Percentiles rank a stretch among this genome's conserved stretches.
phyloP scores from a whole-genome alignment of 2,113 vertebrate species.

The Prietella phreatophila region DNA sequence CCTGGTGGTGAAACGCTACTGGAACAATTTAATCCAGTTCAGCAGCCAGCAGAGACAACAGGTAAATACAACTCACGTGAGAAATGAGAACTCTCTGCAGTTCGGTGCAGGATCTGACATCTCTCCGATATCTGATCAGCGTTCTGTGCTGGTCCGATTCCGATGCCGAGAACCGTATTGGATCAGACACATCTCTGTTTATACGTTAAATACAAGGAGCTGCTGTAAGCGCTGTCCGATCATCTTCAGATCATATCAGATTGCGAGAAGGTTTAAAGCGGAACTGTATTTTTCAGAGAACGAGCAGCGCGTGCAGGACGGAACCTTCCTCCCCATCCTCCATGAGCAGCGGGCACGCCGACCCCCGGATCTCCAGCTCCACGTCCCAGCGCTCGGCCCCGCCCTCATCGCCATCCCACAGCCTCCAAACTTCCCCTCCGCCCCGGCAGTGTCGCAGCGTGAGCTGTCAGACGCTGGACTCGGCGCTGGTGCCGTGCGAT shows the following conservation, averaged over 20 bases:
- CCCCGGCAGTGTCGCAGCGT: constrained; percentile 46
- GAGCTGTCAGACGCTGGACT: constrained; percentile 70
- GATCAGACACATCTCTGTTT: too few species aligned
- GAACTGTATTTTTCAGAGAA: constrained; percentile 33
- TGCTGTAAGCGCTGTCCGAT: too few species aligned
- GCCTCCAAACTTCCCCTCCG: background rate
- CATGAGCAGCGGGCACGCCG: background rate
- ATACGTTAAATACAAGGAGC: too few species aligned
- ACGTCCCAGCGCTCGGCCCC: background rate
- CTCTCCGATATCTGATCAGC: too few species aligned
- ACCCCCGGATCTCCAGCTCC: constrained; percentile 20
- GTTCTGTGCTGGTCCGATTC: too few species aligned
- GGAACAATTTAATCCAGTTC: constrained; percentile 79
- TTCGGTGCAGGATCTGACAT: too few species aligned
- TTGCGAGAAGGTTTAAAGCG: background rate
- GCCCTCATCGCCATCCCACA: background rate
- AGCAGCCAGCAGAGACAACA: constrained; percentile 54
- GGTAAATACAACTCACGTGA: background rate
- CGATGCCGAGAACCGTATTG: too few species aligned
- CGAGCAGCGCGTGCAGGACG: background rate
- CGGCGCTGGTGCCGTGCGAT: constrained; percentile 72
- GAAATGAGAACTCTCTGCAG: too few species aligned
- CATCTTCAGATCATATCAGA: background rate
- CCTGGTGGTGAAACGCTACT: constrained; percentile 79
- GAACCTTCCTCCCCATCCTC: background rate